Evolutionary conservation across 2,797 vertebrate genomes (phyloP).

Genomic region (Momotus momota): DNA sequence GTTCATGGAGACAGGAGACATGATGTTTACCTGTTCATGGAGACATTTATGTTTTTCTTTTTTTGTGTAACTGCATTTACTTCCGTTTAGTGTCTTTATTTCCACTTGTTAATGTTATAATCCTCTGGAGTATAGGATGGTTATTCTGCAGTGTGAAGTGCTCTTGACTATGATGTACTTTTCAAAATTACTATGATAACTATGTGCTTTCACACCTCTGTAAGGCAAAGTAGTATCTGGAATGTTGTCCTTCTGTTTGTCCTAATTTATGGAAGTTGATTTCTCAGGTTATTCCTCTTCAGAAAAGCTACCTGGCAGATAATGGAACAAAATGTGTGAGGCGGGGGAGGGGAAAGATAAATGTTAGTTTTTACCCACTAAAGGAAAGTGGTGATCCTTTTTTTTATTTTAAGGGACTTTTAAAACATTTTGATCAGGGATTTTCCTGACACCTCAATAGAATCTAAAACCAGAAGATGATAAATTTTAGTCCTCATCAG

Average conservation of each 20-base stretch:
- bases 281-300: not conserved
- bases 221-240: not conserved
- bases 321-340: not conserved
- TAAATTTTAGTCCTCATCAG: not conserved
- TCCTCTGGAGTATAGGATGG: not conserved
- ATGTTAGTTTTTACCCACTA: not conserved
- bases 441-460: not conserved
- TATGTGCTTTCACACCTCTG: not conserved
- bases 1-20: not conserved
- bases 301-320: not conserved
- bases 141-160: not conserved
- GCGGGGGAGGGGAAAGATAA: not conserved
- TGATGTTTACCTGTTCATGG: too few relatives aligned
- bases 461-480: not conserved
- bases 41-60: not conserved
- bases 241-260: not conserved
- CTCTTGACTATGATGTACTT: not conserved
- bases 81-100: not conserved
- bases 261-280: not conserved
- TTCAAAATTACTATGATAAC: not conserved
- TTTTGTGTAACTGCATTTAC: not conserved
- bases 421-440: not conserved
- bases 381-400: not conserved
- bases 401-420: not conserved
- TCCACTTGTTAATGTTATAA: not conserved